A percentile compares a stretch with the other conserved stretches of the same genome.
These are phyloP conservation scores for Drosophila kikkawai DNA, from an alignment of 1,140 invertebrate genomes.

Conservation along the genomic window DNA sequence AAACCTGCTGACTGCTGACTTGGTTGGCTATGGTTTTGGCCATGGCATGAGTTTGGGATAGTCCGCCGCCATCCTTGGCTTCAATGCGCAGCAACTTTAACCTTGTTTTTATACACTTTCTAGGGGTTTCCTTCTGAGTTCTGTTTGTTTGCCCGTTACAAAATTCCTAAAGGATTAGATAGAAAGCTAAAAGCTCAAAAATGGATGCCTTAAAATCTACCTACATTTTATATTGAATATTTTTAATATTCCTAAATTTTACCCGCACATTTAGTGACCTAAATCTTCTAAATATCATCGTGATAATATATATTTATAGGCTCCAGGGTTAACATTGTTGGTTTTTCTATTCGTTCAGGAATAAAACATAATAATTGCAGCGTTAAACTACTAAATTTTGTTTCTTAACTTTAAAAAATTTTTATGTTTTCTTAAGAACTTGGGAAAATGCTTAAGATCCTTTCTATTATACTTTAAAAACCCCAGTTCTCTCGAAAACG, in stretches of 20 bases:
- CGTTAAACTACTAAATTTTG: not conserved
- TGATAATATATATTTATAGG: too few species aligned
- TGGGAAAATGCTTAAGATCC: too few species aligned
- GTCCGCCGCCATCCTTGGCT: not conserved
- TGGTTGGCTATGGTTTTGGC: not conserved
- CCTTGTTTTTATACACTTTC: slow-evolving; percentile 11
- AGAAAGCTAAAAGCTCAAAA: too few species aligned
- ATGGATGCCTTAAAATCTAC: not conserved
- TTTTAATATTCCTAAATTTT: not conserved
- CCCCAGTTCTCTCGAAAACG: accelerated
- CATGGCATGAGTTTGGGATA: not conserved
- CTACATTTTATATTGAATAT: not conserved
- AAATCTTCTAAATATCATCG: too few species aligned
- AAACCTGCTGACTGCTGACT: slow-evolving; percentile 44
- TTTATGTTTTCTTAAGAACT: too few species aligned
- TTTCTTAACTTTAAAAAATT: not conserved
- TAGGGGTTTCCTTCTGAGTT: not conserved
- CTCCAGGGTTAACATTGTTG: too few species aligned
- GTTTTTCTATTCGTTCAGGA: too few species aligned
- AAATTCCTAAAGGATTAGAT: not conserved
- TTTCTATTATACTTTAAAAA: not conserved
- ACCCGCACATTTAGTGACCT: too few species aligned
- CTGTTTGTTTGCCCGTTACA: too few species aligned
- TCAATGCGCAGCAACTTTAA: not conserved
- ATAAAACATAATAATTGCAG: not conserved